Evolutionary conservation across 2,797 vertebrate species (phyloP), one percentile per base, ranked within the genome.

Genomic region (Channallabes apus): DNA sequence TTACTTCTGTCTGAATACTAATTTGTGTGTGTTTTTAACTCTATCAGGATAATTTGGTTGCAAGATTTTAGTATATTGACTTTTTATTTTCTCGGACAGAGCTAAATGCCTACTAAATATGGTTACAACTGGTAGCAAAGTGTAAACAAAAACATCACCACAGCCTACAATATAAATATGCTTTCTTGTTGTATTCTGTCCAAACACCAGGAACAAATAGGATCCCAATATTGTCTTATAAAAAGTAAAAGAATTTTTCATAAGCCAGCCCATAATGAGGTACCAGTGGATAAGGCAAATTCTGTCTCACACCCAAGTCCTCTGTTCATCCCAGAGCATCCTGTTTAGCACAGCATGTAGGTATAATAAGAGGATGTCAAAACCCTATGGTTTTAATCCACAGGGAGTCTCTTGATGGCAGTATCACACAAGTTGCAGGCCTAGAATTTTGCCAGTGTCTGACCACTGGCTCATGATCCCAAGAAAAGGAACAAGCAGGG

Each of bases 401-500:
- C 79, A 80, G 79, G 61, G 8, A 22, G 62, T 54, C 62, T 51
- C 62, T 51, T 32, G 38, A 67, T 32, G 62, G n/a, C 79, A 80
- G 61, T 18, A 46, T 54, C 41, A 80, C 38, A 80, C 65, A 24
- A 0, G 24, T 27, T 61, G 15, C 78, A 80, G 59, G 77, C 32
- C 77, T 64, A 64, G 61, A 3, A 80, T 80, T 80, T 64, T 41
- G 22, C 76, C 32, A 73, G 41, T 73, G 38, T 9, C 54, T 77
- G 54, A 22, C 27, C 73, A 32, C 59, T 65, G 79, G n/a, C 59
- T 79, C 32, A 41, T n/a, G 22, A 38, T 64, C 35, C 59, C 24
- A 80, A 62, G 77, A 80, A 64, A 64, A 38, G 58, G 29, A 46
- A 79, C 41, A 62, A n/a, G 3, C 11, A 65, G 54, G 46, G 51